A percentile compares a stretch with the other conserved stretches of the same genome.
phyloP scores from a whole-genome alignment of 2,888 invertebrate species.

The Baccha elongata region DNA sequence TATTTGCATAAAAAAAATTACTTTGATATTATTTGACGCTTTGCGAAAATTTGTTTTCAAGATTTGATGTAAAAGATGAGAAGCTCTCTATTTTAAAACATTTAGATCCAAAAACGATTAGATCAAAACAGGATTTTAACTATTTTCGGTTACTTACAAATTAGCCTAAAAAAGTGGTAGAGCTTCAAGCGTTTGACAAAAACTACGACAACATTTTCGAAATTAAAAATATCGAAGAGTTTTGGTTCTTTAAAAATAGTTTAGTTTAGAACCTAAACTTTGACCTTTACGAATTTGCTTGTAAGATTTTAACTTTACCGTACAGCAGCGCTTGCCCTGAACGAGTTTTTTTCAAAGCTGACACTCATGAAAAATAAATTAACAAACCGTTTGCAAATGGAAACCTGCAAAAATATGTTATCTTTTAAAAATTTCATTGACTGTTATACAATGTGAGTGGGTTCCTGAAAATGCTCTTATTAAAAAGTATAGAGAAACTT shows the following conservation, averaged over 20 bases:
- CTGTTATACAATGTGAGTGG: too few species aligned
- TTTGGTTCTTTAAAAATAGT: conserved; percentile 8
- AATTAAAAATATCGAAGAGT: neutral
- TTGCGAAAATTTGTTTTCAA: neutral
- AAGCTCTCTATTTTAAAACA: neutral
- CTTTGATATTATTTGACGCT: neutral
- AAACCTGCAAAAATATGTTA: too few species aligned
- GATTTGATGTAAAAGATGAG: neutral
- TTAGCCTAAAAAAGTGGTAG: neutral
- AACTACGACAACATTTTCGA: neutral
- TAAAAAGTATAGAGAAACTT: too few species aligned
- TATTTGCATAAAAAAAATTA: neutral
- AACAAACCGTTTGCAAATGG: too few species aligned
- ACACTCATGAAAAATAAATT: too few species aligned
- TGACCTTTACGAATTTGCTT: neutral
- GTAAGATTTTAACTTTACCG: neutral
- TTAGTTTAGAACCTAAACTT: neutral
- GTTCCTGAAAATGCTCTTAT: too few species aligned
- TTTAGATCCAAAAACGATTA: neutral
- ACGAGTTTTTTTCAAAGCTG: too few species aligned
- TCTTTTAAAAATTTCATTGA: too few species aligned
- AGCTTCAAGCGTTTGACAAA: neutral
- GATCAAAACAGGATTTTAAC: neutral
- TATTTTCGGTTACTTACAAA: neutral
- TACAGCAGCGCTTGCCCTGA: neutral